Evolutionary conservation across 2,888 invertebrate species (phyloP), one percentile per base, ranked within the genome.

Genomic region (Pycnomerus fuliginosus): DNA sequence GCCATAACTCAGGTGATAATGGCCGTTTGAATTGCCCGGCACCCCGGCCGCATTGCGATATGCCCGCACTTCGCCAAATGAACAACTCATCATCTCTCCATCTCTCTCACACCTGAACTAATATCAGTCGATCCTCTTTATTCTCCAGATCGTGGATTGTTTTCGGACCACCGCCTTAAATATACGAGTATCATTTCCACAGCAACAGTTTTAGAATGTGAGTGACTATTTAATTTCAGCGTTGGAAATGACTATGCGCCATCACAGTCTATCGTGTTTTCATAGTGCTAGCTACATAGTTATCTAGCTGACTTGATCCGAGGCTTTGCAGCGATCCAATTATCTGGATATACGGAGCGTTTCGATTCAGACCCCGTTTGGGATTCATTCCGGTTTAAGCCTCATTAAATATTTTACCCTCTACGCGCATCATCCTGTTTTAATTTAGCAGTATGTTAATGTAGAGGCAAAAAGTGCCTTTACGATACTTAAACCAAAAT

Each of bases 1-100:
- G 56, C 59, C 67, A 67, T 72, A 72, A 71, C 61, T 72, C 72
- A 71, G 70, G 71, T 71, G 72, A 67, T 71, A 72, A 72, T 71
- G 68, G 68, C 65, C 68, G 61, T 67, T 67, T 62, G 67, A 68
- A 70, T 69, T 68, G 67, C 67, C 68, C 59, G 61, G 60, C 64
- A 61, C 62, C 63, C 62, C 60, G 66, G 59, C 62, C 68, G 67
- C 67, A 69, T 67, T 67, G 68, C 68, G 68, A 69, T 70, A 69
- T 65, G 65, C 66, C 65, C 67, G 67, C 68, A 68, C 67, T 67
- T 65, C 64, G 65, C 67, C 62, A 69, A 69, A 69, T 68, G 68
- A 68, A 67, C 68, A 68, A 67, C 68, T 69, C 67, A 67, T 66
- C 67, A 67, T 68, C 54, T 29, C 43, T 39, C 56, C 53, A 38